Percentiles rank a stretch among this genome's conserved stretches.
Evolutionary conservation across 2,113 vertebrate genomes (phyloP).

Genomic region (Accipiter virgatus): DNA sequence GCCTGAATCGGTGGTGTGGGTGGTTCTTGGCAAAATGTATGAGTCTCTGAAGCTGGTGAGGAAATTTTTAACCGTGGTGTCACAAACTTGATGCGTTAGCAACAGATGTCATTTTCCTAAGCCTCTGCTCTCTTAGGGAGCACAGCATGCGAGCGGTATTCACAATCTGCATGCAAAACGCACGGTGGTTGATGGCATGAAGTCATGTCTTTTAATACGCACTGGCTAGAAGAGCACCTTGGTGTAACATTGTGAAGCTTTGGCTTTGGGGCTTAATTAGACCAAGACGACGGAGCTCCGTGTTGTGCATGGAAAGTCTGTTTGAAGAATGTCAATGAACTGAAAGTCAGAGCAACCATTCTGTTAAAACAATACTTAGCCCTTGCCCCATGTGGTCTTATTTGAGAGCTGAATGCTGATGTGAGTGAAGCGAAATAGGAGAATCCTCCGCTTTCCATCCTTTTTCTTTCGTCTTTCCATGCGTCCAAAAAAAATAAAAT

Average conservation of each 20-base stretch:
- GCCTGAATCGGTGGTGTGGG: conserved; percentile 21
- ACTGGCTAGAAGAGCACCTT: conserved; percentile 23
- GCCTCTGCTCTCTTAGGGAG: conserved; percentile 30
- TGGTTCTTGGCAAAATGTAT: conserved; percentile 36
- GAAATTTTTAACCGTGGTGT: conserved; percentile 40
- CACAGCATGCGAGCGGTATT: not conserved
- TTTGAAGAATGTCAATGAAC: conserved; percentile 32
- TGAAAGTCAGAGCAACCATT: conserved; percentile 49
- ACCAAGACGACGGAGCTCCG: not conserved
- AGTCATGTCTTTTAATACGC: conserved; percentile 6
- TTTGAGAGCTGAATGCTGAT: conserved; percentile 52
- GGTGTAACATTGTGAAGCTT: conserved; percentile 28
- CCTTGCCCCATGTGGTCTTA: conserved; percentile 25
- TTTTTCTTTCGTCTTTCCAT: not conserved
- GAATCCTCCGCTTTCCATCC: not conserved
- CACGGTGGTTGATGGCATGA: not conserved
- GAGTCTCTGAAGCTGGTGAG: conserved; percentile 4
- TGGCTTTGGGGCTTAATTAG: conserved; percentile 40
- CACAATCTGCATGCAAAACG: not conserved
- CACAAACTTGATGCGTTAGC: conserved; percentile 50
- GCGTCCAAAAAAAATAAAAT: not conserved
- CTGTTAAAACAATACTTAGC: conserved; percentile 32
- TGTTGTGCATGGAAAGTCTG: conserved; percentile 35
- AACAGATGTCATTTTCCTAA: conserved; percentile 54
- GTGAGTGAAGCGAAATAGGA: not conserved